Base-by-base conservation (phyloP, 2,113 vertebrate species). In the Tiliqua scincoides region DNA sequence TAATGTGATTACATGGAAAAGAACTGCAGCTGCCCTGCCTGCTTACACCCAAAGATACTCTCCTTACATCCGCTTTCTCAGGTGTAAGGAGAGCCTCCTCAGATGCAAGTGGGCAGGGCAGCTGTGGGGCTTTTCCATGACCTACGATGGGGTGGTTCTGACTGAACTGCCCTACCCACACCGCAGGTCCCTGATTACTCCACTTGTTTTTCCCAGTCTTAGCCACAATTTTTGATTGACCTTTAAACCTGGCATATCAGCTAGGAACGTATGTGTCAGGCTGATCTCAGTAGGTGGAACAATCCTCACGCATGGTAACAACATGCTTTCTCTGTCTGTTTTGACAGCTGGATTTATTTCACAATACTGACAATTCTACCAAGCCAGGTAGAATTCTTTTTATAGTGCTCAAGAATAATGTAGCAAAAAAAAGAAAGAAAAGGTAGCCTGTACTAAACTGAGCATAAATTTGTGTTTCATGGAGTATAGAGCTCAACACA, bases 341-440 rank as follows among this genome's bases (percentile, higher is more conserved):
- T 93, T 83, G 89, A 92, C 9, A 85, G 61, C 65, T 90, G 83
- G 43, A 90, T 92, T 83, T 52, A 68, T 79, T 77, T 81, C 32
- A 74, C 85, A 71, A 57, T 85, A 75, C 43, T 75, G 79, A 23
- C 77, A 91, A 85, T 81, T 35, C 37, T n/a, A 17, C 54, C 43
- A 88, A 92, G 85, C 37, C 10, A 20, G 68, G 10, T 87, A 35
- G n/a, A 70, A 20, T 35, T 14, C 32, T 70, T 8, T n/a, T 86
- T 92, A 90, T 93, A 89, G 93, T 73, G 32, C 54, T 63, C 35
- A 74, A 92, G 89, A 57, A 48, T 48, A 82, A 86, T 25, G 72
- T 68, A 78, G 79, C 81, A 17, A 11, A 67, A 67, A 85, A 17
- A 11, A 67, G n/a, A 85, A 37, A 91, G 87, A 87, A 35, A 75